Evolutionary conservation across 2,113 vertebrate genomes (phyloP).

Genomic region (Periophthalmodon schlosseri): DNA sequence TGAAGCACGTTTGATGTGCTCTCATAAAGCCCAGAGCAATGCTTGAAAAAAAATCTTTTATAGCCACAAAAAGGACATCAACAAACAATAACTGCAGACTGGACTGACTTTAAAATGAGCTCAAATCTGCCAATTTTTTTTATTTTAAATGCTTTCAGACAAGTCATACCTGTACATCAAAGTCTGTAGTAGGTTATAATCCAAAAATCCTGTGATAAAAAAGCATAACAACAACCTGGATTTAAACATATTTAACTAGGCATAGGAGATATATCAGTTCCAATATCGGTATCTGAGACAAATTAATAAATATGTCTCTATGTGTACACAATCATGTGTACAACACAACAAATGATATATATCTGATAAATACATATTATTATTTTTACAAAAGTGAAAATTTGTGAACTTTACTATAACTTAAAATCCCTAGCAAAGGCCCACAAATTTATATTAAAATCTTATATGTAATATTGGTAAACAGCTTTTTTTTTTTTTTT

Average conservation of each 20-base stretch:
- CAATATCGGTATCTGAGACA: no score
- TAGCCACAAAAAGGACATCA: conserved; percentile 24
- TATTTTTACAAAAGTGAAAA: no score
- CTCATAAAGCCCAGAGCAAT: conserved; percentile 46
- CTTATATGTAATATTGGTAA: not conserved
- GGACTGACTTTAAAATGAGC: conserved; percentile 23
- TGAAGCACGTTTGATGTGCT: conserved; percentile 65
- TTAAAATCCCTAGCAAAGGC: no score
- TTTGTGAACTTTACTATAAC: no score
- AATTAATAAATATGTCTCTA: no score
- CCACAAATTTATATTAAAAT: no score
- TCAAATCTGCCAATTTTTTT: conserved; percentile 4
- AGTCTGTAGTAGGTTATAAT: conserved; percentile 63
- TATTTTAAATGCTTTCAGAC: conserved; percentile 9
- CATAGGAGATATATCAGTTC: no score
- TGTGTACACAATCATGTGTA: no score
- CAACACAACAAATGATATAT: no score
- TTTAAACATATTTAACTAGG: conserved; percentile 58
- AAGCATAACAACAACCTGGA: conserved; percentile 40
- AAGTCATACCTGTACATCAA: conserved; percentile 52
- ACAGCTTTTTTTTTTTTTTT: no score
- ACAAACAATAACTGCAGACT: conserved; percentile 50
- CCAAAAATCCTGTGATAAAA: conserved; percentile 56
- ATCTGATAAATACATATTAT: no score
- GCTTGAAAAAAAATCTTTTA: conserved; percentile 53